Evolutionary conservation across 2,113 vertebrate genomes (phyloP).

Genomic region (Rhynchomys soricoides): DNA sequence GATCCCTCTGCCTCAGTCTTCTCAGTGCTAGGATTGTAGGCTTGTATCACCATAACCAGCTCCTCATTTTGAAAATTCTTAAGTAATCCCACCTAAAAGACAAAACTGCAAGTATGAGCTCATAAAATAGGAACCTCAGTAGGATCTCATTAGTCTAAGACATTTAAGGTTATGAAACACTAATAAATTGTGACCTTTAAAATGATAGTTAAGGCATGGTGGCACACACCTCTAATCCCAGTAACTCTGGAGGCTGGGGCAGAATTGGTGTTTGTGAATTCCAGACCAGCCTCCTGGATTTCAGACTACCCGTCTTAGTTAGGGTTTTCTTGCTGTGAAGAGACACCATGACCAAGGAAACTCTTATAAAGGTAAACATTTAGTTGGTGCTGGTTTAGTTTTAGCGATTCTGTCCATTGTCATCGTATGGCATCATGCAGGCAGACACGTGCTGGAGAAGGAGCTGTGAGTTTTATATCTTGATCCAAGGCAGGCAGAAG

Average conservation of each 20-base stretch:
- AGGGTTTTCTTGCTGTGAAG: too few relatives aligned
- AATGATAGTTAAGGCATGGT: neutral
- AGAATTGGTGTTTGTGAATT: neutral
- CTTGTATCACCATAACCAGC: neutral
- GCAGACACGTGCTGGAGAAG: too few relatives aligned
- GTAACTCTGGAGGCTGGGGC: neutral
- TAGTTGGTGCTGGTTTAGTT: too few relatives aligned
- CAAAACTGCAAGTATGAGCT: neutral
- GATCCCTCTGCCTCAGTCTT: neutral
- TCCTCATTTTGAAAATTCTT: neutral
- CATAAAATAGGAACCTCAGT: neutral
- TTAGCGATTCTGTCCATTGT: too few relatives aligned
- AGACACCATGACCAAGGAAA: too few relatives aligned
- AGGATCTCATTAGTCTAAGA: neutral
- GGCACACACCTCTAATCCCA: neutral
- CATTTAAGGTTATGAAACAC: constrained; percentile 15
- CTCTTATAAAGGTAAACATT: too few relatives aligned
- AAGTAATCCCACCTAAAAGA: neutral
- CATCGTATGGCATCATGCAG: too few relatives aligned
- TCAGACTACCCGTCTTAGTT: neutral
- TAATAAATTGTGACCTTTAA: neutral
- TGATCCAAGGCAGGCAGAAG: too few relatives aligned
- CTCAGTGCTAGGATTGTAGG: neutral
- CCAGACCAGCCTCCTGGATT: neutral
- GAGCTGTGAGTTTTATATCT: too few relatives aligned